These are phyloP conservation scores for Corythornis madagascariensis DNA, from an alignment of 2,113 vertebrate species.

Conservation along the genomic window DNA sequence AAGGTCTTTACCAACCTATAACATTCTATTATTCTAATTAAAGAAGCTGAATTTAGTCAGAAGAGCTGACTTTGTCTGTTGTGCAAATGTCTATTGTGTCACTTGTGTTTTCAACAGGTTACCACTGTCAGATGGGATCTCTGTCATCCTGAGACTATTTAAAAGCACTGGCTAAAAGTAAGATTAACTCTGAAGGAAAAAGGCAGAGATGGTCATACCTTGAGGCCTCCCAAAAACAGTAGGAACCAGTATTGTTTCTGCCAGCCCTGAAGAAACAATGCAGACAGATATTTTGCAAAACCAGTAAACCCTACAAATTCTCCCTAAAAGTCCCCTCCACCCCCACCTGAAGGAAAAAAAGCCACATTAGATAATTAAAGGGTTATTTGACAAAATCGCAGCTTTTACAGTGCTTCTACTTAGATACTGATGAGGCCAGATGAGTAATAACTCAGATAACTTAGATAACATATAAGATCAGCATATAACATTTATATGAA, in stretches of 20 bases:
- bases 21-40: background rate
- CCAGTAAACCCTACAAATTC: background rate
- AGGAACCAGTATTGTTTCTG: background rate
- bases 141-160: background rate
- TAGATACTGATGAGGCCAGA: background rate
- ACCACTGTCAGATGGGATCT: background rate
- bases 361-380: background rate
- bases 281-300: background rate
- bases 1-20: background rate
- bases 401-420: background rate
- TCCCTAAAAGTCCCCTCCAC: background rate
- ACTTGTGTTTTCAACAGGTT: background rate
- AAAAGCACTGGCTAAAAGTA: background rate
- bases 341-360: no score
- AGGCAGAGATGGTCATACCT: background rate
- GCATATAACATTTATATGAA: background rate
- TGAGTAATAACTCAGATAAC: background rate
- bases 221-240: background rate
- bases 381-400: background rate
- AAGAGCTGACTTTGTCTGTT: background rate
- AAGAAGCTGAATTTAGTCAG: background rate
- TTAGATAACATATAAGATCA: background rate
- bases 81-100: background rate
- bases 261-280: background rate
- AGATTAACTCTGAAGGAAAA: background rate